phyloP scores from a whole-genome alignment of 2,797 vertebrate genomes.

The Lemur catta region DNA sequence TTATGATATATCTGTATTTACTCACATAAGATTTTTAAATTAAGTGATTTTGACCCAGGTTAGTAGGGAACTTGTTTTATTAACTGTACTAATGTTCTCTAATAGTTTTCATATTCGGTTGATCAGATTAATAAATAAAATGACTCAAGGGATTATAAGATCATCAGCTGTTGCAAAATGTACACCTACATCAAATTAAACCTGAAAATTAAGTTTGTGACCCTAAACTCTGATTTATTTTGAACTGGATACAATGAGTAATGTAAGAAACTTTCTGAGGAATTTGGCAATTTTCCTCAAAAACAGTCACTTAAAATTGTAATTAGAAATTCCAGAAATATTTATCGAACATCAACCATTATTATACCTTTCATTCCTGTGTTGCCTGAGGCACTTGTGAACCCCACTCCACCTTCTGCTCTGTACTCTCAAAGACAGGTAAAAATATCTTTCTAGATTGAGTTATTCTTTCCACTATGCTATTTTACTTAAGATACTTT shows the following conservation, averaged over 20 bases:
- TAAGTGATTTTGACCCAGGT: neutral
- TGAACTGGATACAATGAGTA: neutral
- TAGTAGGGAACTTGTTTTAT: neutral
- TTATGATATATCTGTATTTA: neutral
- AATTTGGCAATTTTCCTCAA: neutral
- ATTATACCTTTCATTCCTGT: neutral
- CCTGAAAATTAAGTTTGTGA: conserved; percentile 14
- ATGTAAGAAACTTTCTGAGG: neutral
- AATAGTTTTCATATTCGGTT: neutral
- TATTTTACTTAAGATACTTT: conserved; percentile 56
- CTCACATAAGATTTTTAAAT: neutral
- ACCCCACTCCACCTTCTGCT: neutral
- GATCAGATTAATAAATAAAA: conserved; percentile 9
- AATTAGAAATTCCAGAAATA: neutral
- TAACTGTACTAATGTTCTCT: neutral
- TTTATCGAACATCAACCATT: conserved; percentile 21
- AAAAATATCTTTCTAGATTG: conserved; percentile 8
- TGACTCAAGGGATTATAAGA: neutral
- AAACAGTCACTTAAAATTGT: neutral
- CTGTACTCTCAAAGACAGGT: neutral
- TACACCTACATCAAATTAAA: neutral
- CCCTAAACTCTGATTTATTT: neutral
- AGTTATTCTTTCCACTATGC: conserved; percentile 51
- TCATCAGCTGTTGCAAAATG: neutral
- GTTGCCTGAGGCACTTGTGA: neutral